Base-by-base conservation (phyloP, 2,113 vertebrate genomes). In the Chrysochloris asiatica region DNA sequence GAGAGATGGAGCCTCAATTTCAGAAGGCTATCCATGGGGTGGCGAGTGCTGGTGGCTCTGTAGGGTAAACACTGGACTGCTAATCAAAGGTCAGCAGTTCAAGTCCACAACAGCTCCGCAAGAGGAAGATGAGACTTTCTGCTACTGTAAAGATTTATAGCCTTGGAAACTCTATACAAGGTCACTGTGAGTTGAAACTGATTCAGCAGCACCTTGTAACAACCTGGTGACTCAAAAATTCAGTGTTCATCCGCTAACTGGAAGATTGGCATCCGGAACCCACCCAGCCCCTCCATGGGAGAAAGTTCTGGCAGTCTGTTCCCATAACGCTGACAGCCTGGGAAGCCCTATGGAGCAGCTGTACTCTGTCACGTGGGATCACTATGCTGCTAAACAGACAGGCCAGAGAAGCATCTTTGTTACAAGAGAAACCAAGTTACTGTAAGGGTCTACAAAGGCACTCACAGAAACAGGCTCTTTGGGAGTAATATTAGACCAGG, bases 1-100 rank as follows among this genome's bases (percentile, higher is more conserved):
- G n/a, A n/a, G 59, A 17, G 4, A 26, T 1, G 3, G 10, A 2
- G 14, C 8, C 8, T 36, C 7, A 2, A 0, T 13, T 3, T 1
- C 0, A 14, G 24, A 0, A 43, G 38, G 78, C 33, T 0, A 28
- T 26, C 28, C 59, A 8, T 10, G 48, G 48, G 48, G 4, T 8
- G n/a, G n/a, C n/a, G n/a, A n/a, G n/a, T n/a, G n/a, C n/a, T n/a
- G n/a, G n/a, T n/a, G n/a, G n/a, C n/a, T n/a, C n/a, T n/a, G n/a
- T n/a, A n/a, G n/a, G n/a, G n/a, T n/a, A n/a, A n/a, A n/a, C n/a
- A n/a, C n/a, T n/a, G n/a, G n/a, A n/a, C n/a, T n/a, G n/a, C n/a
- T n/a, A n/a, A n/a, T n/a, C n/a, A n/a, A n/a, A n/a, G n/a, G n/a
- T n/a, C n/a, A n/a, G n/a, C n/a, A n/a, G n/a, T n/a, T n/a, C n/a